Evolutionary conservation across 2,888 invertebrate species (phyloP).

Genomic region (Lepas anatifera): DNA sequence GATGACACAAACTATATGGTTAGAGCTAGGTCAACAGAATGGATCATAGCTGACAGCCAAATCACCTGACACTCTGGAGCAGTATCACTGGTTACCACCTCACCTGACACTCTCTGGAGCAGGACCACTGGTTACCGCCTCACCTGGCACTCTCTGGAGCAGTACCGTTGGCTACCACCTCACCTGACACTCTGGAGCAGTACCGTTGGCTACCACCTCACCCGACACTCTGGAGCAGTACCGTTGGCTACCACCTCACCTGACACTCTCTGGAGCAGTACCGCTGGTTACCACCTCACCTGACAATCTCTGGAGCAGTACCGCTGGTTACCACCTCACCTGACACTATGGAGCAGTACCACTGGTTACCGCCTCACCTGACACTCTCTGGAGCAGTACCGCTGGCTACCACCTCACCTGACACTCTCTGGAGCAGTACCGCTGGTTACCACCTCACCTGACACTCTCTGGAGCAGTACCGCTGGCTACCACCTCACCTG

Average conservation of each 20-base stretch:
- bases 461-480: background rate
- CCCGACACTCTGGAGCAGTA: too few species aligned
- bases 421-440: slow-evolving; percentile 80
- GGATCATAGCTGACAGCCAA: too few species aligned
- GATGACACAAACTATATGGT: too few species aligned
- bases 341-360: background rate
- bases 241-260: too few species aligned
- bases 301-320: slow-evolving; percentile 88
- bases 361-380: too few species aligned
- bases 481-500: slow-evolving; percentile 47
- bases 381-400: background rate
- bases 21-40: too few species aligned
- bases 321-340: slow-evolving; percentile 75
- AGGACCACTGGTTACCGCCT: slow-evolving; percentile 90
- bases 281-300: slow-evolving; percentile 39
- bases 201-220: slow-evolving; percentile 91
- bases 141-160: too few species aligned
- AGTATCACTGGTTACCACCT: background rate
- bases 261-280: background rate
- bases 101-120: slow-evolving; percentile 85
- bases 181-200: slow-evolving; percentile 87
- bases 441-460: too few species aligned
- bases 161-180: background rate
- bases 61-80: too few species aligned
- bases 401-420: slow-evolving; percentile 47